Conservation (phyloP, 2,888 invertebrate genomes). For the Laspeyria flexula region DNA sequence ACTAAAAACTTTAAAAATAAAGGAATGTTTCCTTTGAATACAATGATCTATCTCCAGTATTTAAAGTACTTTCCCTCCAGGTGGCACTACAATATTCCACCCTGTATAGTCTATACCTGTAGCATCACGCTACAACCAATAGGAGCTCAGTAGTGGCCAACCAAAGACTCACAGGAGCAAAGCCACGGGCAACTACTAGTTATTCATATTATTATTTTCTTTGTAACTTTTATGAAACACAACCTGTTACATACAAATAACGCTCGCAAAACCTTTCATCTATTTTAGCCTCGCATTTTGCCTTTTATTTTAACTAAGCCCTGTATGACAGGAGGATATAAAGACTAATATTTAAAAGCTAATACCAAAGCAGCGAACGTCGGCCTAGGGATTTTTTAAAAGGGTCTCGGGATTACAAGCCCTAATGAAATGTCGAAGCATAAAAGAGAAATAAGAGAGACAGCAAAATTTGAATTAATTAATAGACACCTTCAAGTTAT, state of each 20-base stretch:
- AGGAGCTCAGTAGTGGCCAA: too few relatives aligned
- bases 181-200: too few relatives aligned
- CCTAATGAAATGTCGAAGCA: conserved; percentile 29
- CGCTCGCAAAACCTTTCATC: neutral
- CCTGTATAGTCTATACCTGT: too few relatives aligned
- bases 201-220: too few relatives aligned
- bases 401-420: conserved; percentile 2
- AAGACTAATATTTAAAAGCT: conserved; percentile 27
- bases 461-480: conserved; percentile 37
- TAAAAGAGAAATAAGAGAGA: conserved; percentile 33
- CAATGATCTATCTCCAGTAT: too few relatives aligned
- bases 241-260: neutral
- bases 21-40: too few relatives aligned
- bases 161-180: too few relatives aligned
- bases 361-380: conserved; percentile 2
- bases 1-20: too few relatives aligned
- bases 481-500: conserved; percentile 42
- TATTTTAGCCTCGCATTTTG: neutral
- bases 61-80: too few relatives aligned
- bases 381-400: conserved; percentile 10
- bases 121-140: too few relatives aligned
- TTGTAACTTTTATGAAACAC: too few relatives aligned
- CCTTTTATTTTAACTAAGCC: conserved; percentile 4
- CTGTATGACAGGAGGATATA: conserved; percentile 8
- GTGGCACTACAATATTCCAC: too few relatives aligned